Evolutionary conservation across 1,140 invertebrate species (phyloP).

Genomic region (Platyura marginata): DNA sequence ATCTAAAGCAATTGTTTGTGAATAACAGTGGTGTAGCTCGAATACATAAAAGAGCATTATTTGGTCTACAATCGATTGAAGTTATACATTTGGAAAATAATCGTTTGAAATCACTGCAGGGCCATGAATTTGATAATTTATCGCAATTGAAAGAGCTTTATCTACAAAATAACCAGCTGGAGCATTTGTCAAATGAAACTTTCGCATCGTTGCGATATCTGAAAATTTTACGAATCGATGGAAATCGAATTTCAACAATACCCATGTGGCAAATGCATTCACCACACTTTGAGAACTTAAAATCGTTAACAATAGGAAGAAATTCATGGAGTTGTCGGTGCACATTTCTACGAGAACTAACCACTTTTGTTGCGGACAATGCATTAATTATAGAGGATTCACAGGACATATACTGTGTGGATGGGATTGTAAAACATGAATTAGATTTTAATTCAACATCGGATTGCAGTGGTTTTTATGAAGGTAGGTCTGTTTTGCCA

Average conservation of each 20-base stretch:
- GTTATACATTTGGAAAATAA: constrained; percentile 74
- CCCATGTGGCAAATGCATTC: constrained; percentile 13
- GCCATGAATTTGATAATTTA: constrained; percentile 68
- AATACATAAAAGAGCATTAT: constrained; percentile 77
- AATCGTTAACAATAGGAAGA: constrained; percentile 52
- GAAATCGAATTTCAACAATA: constrained; percentile 53
- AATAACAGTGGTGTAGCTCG: constrained; percentile 61
- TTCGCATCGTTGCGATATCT: constrained; percentile 55
- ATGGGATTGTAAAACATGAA: constrained; percentile 52
- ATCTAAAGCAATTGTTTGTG: constrained; percentile 60
- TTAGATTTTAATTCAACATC: constrained; percentile 49
- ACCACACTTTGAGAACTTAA: constrained; percentile 30
- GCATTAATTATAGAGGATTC: constrained; percentile 59
- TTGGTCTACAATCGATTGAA: constrained; percentile 54
- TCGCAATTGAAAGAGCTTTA: constrained; percentile 63
- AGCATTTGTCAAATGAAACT: constrained; percentile 57
- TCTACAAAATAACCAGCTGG: constrained; percentile 66
- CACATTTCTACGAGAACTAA: constrained; percentile 68
- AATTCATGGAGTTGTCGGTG: constrained; percentile 84
- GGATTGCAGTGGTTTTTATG: constrained; percentile 44
- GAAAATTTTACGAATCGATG: constrained; percentile 63
- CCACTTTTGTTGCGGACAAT: constrained; percentile 65
- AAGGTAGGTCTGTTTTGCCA: constrained; percentile 48
- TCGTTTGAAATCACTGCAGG: constrained; percentile 48
- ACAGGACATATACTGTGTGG: constrained; percentile 59